These are phyloP conservation scores for Incurvaria masculella DNA, from an alignment of 2,888 invertebrate species.

Conservation along the genomic window DNA sequence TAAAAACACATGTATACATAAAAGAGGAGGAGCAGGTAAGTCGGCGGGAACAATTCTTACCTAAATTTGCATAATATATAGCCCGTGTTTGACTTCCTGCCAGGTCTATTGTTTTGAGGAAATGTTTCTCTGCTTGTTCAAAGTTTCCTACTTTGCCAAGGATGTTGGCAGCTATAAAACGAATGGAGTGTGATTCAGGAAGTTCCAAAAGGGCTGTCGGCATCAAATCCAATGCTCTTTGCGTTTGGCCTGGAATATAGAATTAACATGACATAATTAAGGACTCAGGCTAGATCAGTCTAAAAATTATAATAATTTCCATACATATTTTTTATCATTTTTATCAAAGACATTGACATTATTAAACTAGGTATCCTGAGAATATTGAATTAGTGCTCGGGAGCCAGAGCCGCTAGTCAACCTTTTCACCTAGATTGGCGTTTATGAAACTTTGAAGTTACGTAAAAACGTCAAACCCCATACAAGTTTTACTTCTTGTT, in stretches of 20 bases:
- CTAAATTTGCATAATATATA: conserved; percentile 87
- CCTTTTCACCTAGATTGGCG: too few species aligned
- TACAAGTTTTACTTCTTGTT: too few species aligned
- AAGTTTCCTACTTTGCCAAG: conserved; percentile 79
- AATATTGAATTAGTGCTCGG: too few species aligned
- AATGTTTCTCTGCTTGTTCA: conserved; percentile 76
- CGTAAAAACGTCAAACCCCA: too few species aligned
- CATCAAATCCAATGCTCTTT: conserved; percentile 69
- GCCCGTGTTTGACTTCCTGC: conserved; percentile 62
- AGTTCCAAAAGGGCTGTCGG: conserved; percentile 66
- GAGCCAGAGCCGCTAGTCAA: too few species aligned
- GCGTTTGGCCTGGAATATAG: conserved; percentile 50
- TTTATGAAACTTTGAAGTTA: too few species aligned
- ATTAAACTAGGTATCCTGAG: too few species aligned
- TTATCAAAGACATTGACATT: too few species aligned
- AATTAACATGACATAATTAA: conserved; percentile 4
- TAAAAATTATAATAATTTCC: not conserved
- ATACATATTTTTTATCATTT: not conserved
- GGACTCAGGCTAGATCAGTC: not conserved
- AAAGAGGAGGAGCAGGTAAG: too few species aligned
- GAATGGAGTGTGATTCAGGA: conserved; percentile 71
- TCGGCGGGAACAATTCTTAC: too few species aligned
- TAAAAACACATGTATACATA: not conserved
- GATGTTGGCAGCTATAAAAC: conserved; percentile 87
- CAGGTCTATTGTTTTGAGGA: conserved; percentile 69